These are phyloP conservation scores for Heptranchias perlo DNA, from an alignment of 2,113 vertebrate species.

Conservation along the genomic window DNA sequence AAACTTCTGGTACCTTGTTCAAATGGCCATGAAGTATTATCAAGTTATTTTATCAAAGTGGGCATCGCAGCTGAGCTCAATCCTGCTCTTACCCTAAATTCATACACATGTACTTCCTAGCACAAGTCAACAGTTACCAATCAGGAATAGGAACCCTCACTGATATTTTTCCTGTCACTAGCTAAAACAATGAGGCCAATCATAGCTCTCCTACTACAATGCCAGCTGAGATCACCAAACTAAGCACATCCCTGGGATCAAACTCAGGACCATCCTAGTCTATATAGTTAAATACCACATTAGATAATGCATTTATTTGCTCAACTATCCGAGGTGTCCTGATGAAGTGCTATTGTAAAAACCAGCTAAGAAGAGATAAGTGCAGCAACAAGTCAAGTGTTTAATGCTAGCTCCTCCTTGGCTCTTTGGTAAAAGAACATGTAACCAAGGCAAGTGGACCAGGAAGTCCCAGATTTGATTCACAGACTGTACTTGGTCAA, in stretches of 20 bases:
- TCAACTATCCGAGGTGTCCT: no score
- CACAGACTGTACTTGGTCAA: not conserved
- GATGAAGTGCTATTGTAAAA: not conserved
- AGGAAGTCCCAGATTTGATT: not conserved
- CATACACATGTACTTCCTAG: not conserved
- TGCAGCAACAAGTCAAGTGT: no score
- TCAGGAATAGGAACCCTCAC: not conserved
- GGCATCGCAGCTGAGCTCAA: not conserved
- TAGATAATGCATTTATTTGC: no score
- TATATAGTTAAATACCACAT: no score
- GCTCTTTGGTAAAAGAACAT: no score
- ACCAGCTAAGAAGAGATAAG: not conserved
- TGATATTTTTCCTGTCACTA: not conserved
- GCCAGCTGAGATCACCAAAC: not conserved
- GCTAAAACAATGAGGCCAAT: not conserved
- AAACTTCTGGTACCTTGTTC: not conserved
- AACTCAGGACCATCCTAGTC: not conserved
- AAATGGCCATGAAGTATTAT: not conserved
- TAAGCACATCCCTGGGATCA: not conserved
- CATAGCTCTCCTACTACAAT: not conserved
- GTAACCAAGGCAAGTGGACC: no score
- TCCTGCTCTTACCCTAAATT: not conserved
- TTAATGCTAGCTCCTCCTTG: no score
- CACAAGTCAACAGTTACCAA: not conserved
- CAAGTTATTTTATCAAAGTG: not conserved